A percentile compares a stretch with the other conserved stretches of the same genome.
phyloP scores from a whole-genome alignment of 2,113 vertebrate species.

The Hippocampus zosterae region DNA sequence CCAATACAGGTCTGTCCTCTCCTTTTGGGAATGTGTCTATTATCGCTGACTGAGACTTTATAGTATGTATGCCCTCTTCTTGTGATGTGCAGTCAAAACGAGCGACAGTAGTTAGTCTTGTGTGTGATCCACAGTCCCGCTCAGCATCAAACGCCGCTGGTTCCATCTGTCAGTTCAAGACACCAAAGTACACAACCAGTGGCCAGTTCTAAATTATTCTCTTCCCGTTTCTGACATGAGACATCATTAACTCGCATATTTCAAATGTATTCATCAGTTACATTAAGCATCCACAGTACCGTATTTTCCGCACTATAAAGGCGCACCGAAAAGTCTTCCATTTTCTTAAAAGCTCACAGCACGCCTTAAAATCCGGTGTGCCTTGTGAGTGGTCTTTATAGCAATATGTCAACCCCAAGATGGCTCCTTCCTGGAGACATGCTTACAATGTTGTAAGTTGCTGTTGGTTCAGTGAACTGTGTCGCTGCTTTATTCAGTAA shows the following conservation, averaged over 20 bases:
- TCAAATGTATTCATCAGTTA: background rate
- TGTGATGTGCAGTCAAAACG: background rate
- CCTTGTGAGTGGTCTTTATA: too few species aligned
- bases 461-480: too few species aligned
- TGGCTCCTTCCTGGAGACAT: too few species aligned
- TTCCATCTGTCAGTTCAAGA: background rate
- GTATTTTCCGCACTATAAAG: too few species aligned
- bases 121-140: background rate
- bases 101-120: background rate
- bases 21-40: background rate
- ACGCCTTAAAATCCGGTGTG: too few species aligned
- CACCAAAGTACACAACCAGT: background rate
- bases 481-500: too few species aligned
- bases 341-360: too few species aligned
- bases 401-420: too few species aligned
- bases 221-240: background rate
- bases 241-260: background rate
- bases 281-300: too few species aligned
- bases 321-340: too few species aligned
- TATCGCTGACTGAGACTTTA: background rate
- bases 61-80: background rate
- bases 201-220: background rate
- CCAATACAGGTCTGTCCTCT: background rate
- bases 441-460: too few species aligned
- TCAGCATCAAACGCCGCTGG: background rate